Conservation (phyloP, 2,888 invertebrate genomes). For the Lissonota sp. region DNA sequence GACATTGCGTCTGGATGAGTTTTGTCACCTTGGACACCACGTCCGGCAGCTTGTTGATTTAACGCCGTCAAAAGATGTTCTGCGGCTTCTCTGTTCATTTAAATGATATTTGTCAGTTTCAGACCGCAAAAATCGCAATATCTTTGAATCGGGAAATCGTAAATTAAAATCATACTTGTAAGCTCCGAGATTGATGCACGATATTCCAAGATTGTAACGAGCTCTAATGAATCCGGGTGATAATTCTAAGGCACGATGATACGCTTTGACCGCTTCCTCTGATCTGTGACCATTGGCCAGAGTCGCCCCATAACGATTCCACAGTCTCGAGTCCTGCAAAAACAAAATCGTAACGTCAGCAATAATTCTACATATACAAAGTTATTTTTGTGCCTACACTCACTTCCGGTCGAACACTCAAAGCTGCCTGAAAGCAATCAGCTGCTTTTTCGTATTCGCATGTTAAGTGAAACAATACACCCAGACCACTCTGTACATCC, state of each 20-base stretch:
- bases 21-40: conserved; percentile 84
- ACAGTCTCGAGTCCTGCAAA: conserved; percentile 93
- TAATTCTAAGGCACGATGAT: conserved; percentile 94
- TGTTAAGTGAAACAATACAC: conserved; percentile 97
- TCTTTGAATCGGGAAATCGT: not conserved
- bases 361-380: not conserved
- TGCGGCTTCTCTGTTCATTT: conserved; percentile 91
- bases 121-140: not conserved
- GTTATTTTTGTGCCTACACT: conserved; percentile 69
- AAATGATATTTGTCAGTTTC: not conserved
- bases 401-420: conserved; percentile 92
- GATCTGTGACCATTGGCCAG: conserved; percentile 97
- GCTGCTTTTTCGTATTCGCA: conserved; percentile 98
- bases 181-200: conserved; percentile 97
- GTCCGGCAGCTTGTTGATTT: conserved; percentile 94
- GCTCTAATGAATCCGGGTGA: conserved; percentile 98
- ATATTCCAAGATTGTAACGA: conserved; percentile 98
- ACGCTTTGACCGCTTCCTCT: conserved; percentile 98
- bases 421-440: conserved; percentile 96
- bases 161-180: conserved; percentile 86
- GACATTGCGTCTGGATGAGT: conserved; percentile 88
- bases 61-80: conserved; percentile 97
- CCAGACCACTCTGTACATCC: conserved; percentile 96
- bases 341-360: not conserved
- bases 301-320: conserved; percentile 99